These are phyloP conservation scores for Eubucco bourcierii DNA, from an alignment of 2,113 vertebrate genomes.

Conservation along the genomic window DNA sequence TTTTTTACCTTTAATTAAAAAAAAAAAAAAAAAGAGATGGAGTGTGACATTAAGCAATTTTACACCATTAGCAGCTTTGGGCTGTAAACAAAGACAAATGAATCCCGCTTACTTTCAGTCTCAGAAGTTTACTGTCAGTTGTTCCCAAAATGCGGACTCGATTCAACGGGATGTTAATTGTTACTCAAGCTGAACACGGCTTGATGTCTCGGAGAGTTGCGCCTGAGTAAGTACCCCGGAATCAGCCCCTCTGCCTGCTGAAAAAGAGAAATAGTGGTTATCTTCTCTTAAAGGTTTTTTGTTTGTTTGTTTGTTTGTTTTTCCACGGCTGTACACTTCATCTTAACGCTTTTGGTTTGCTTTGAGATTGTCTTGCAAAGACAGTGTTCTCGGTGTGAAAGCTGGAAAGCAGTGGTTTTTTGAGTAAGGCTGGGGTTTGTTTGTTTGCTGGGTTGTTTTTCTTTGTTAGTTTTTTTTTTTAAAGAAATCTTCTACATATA, in stretches of 20 bases:
- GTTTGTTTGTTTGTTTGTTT: not conserved
- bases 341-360: not conserved
- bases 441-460: not conserved
- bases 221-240: slow-evolving; percentile 39
- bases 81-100: slow-evolving; percentile 47
- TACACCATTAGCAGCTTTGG: slow-evolving; percentile 40
- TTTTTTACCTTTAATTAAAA: not conserved
- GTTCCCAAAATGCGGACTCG: slow-evolving; percentile 9
- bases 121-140: slow-evolving; percentile 43
- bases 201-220: slow-evolving; percentile 38
- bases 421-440: not conserved
- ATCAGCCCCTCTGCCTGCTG: slow-evolving; percentile 21
- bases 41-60: slow-evolving; percentile 54
- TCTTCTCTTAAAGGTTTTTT: not conserved
- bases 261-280: slow-evolving; percentile 25
- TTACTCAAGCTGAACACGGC: slow-evolving; percentile 46
- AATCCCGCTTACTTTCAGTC: slow-evolving; percentile 46
- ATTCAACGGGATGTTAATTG: slow-evolving; percentile 21
- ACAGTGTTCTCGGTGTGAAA: not conserved
- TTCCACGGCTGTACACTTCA: not conserved
- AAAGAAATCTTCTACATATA: not conserved
- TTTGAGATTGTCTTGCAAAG: not conserved
- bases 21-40: slow-evolving; percentile 42
- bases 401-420: not conserved
- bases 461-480: not conserved